These are phyloP conservation scores for Alfaro cultratus DNA, from an alignment of 2,797 vertebrate species.

Conservation along the genomic window DNA sequence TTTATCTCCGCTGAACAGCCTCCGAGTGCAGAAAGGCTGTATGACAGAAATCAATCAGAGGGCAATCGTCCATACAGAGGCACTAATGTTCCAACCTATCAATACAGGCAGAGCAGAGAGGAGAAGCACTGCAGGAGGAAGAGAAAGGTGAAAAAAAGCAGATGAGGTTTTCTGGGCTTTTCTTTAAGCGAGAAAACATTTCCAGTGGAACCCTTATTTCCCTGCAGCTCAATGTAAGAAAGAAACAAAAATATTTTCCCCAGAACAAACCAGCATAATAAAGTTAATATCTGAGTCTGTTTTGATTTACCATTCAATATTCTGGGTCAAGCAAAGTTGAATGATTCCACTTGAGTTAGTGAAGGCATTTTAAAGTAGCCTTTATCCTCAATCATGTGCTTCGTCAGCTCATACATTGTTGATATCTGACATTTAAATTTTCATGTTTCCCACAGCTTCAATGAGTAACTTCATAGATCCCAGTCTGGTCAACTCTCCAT, in stretches of 20 bases:
- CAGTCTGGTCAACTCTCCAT: not conserved
- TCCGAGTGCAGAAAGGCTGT: slow-evolving; percentile 57
- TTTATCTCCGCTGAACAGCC: slow-evolving; percentile 70
- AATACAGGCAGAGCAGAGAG: slow-evolving; percentile 44
- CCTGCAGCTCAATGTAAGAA: slow-evolving; percentile 5
- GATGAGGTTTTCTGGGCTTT: not conserved
- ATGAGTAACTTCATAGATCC: not conserved
- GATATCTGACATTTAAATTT: slow-evolving; percentile 1
- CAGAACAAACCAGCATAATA: slow-evolving; percentile 11
- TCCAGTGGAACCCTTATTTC: not conserved
- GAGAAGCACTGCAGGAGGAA: slow-evolving; percentile 6
- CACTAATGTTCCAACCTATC: slow-evolving; percentile 62
- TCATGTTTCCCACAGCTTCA: not conserved
- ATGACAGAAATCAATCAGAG: slow-evolving; percentile 79
- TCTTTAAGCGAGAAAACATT: slow-evolving; percentile 2
- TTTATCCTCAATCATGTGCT: not conserved
- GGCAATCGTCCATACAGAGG: slow-evolving; percentile 71
- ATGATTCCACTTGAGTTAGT: not conserved
- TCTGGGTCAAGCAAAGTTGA: not conserved
- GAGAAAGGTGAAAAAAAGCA: slow-evolving; percentile 11
- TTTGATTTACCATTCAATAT: slow-evolving; percentile 12
- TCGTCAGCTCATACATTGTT: not conserved
- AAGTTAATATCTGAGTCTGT: slow-evolving; percentile 8
- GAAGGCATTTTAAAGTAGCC: slow-evolving; percentile 1
- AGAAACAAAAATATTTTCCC: slow-evolving; percentile 8